Base-by-base conservation (phyloP, 1,140 invertebrate genomes). In the Drosophila varians region DNA sequence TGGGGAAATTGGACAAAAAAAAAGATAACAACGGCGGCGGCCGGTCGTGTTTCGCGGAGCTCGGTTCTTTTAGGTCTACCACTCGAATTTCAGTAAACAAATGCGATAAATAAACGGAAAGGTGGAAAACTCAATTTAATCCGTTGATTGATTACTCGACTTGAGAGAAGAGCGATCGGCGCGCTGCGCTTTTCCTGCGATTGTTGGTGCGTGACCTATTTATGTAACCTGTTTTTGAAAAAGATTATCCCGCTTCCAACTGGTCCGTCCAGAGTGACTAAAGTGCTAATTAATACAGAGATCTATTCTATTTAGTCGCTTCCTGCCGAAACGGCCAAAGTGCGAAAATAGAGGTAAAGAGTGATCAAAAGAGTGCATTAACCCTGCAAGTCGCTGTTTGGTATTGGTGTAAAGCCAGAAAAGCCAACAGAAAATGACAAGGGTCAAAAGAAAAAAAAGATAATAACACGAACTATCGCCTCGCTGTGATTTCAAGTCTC, bases 211-310 rank as follows among this genome's bases (percentile, higher is more conserved):
- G 82, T 86, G 84, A 89, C 84, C 84, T 74, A 89, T 89, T 89
- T 89, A 89, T 89, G 84, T 89, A 89, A 89, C 84, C 84, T 89
- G 84, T 89, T 89, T 83, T 84, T 49, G 16, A 58, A 61, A 68
- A 79, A 82, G 65, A 73, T 86, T 86, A 75, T 72, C 74, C 76
- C 80, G 71, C 72, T 73, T 73, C 60, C 42, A 64, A 52, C 45
- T 65, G 75, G 64, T 42, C 48, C 23, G 34, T 4, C 42, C 36
- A 34, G 14, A 60, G 46, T 60, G 48, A 28, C 40, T 11, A 55
- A 47, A 66, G 62, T 66, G 62, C 16, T 43, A 66, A 52, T 65
- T 66, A 52, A 25, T 40, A 52, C 46, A 19, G 38, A 38, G 42
- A 42, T 43, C 26, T n/a, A 25, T 45, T 65, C 31, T 42, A 42